Conservation (phyloP, 2,888 invertebrate species). For the Conistra vaccinii region DNA sequence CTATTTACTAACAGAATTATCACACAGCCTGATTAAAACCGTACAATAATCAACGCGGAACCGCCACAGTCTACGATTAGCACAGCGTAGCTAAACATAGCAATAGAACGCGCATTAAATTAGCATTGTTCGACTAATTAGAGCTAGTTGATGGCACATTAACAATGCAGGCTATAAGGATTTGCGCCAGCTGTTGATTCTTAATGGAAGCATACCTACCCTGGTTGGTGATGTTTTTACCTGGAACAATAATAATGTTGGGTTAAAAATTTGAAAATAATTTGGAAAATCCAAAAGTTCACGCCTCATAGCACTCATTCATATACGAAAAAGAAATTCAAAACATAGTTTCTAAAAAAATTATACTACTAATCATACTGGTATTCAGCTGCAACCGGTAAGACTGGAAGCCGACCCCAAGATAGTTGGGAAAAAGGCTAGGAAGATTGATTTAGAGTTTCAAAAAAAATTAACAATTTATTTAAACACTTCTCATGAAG, state of each 20-base stretch:
- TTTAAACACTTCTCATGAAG: no score
- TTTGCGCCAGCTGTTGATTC: conserved; percentile 42
- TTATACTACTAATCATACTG: no score
- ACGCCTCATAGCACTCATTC: no score
- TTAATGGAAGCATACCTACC: conserved; percentile 26
- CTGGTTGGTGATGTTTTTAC: conserved; percentile 53
- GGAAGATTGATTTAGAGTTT: no score
- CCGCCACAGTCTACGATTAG: conserved; percentile 56
- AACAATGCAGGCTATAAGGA: conserved; percentile 41
- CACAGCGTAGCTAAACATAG: conserved; percentile 65
- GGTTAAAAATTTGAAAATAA: conserved; percentile 27
- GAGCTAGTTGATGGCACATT: conserved; percentile 38
- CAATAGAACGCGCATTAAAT: conserved; percentile 66
- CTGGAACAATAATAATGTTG: conserved; percentile 65
- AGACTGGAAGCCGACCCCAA: no score
- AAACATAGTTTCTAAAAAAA: no score
- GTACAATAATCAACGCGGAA: conserved; percentile 32
- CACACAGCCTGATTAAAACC: conserved; percentile 14
- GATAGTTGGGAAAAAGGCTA: no score
- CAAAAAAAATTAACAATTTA: no score
- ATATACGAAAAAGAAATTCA: no score
- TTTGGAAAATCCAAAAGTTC: no score
- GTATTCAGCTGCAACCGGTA: no score
- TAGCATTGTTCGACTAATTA: conserved; percentile 69
- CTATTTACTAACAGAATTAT: not conserved